These are phyloP conservation scores for Heliconius himera DNA, from an alignment of 1,140 invertebrate species.

Conservation along the genomic window DNA sequence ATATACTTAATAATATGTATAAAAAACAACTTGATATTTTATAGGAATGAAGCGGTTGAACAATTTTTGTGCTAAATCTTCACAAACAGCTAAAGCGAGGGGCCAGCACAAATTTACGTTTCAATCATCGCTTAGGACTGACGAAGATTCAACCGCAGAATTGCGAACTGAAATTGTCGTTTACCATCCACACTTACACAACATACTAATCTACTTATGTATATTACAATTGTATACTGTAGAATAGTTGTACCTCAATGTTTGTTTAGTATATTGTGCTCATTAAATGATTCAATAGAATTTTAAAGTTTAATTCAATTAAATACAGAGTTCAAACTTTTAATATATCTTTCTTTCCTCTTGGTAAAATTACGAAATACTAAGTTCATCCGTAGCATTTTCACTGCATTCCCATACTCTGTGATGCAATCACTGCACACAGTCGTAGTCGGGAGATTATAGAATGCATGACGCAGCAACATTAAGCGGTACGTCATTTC, in stretches of 20 bases:
- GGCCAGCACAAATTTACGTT: constrained; percentile 60
- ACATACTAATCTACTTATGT: not conserved
- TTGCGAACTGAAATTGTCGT: not conserved
- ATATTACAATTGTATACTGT: not conserved
- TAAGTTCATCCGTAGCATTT: not conserved
- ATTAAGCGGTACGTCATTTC: constrained; percentile 56
- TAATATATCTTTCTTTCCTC: not conserved
- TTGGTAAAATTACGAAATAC: not conserved
- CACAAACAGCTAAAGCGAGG: constrained; percentile 45
- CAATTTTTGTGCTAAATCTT: constrained; percentile 38
- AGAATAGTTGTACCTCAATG: not conserved
- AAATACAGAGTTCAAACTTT: not conserved
- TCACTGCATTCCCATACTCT: not conserved
- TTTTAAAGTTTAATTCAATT: not conserved
- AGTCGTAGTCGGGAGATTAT: constrained; percentile 50
- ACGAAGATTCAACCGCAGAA: constrained; percentile 55
- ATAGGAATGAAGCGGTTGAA: not conserved
- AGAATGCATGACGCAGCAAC: constrained; percentile 57
- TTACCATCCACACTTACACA: not conserved
- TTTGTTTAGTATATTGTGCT: not conserved
- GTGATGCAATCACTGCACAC: constrained; percentile 37
- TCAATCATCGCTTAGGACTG: constrained; percentile 68
- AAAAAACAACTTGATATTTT: not conserved
- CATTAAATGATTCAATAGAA: not conserved
- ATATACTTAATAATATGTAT: not conserved